Evolutionary conservation across 2,797 vertebrate species (phyloP).

Genomic region (Trachops cirrhosus): DNA sequence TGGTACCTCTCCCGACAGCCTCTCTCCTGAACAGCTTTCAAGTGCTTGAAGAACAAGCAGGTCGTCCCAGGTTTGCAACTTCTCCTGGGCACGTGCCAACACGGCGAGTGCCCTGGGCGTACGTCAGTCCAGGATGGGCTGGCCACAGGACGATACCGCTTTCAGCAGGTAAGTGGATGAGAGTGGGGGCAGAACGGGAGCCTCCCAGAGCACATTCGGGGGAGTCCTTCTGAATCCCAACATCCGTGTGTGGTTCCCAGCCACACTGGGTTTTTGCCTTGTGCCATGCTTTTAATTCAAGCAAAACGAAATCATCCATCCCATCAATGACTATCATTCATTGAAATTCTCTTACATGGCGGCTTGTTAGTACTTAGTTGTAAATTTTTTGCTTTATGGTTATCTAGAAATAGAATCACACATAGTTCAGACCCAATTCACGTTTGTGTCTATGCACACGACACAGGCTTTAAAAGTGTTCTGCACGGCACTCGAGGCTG

Average conservation of each 20-base stretch:
- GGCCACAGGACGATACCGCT: background rate
- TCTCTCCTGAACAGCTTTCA: background rate
- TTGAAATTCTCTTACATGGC: background rate
- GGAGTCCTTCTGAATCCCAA: background rate
- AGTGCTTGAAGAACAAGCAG: background rate
- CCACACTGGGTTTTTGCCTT: background rate
- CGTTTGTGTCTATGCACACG: background rate
- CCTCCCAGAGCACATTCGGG: accelerated
- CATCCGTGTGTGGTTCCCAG: background rate
- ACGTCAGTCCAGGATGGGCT: background rate
- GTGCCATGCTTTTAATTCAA: background rate
- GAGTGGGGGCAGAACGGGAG: background rate
- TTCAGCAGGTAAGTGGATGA: background rate
- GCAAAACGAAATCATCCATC: background rate
- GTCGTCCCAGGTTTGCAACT: background rate
- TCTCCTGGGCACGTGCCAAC: background rate
- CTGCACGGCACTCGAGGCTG: background rate
- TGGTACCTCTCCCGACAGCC: background rate
- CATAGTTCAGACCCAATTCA: background rate
- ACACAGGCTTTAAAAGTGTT: background rate
- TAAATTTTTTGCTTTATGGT: background rate
- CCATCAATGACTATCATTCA: background rate
- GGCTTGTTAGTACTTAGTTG: background rate
- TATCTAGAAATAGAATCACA: background rate
- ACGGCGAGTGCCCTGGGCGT: background rate